Conservation (phyloP, 30 jellyfish, hydroid and myxozoan species). For the Aurelia sp. region DNA sequence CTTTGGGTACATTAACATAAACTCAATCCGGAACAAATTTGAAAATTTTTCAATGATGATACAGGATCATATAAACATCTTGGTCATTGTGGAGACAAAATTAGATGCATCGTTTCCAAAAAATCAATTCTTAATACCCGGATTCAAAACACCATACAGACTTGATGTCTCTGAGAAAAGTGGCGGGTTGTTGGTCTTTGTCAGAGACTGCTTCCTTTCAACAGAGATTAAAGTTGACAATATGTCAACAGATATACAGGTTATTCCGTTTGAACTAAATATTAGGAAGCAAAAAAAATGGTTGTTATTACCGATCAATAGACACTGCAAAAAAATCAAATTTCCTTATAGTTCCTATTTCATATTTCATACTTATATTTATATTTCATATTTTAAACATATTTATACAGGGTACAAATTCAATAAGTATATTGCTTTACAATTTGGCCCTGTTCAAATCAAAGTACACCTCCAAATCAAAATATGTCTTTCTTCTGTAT, state of each 20-base stretch:
- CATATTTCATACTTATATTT: no score
- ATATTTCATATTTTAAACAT: no score
- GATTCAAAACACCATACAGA: conserved; percentile 29
- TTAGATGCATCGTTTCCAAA: conserved; percentile 30
- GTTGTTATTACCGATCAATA: background rate
- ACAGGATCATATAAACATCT: conserved; percentile 10
- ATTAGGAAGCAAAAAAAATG: conserved; percentile 4
- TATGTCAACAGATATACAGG: background rate
- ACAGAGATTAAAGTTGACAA: background rate
- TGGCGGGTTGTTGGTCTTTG: conserved; percentile 25
- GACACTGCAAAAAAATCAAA: no score
- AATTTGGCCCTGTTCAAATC: no score
- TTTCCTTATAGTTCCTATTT: no score
- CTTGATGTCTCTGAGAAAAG: conserved; percentile 24
- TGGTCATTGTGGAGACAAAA: conserved; percentile 49
- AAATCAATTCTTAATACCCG: conserved; percentile 19
- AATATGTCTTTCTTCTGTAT: background rate
- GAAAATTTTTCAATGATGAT: conserved; percentile 17
- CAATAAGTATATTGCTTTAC: no score
- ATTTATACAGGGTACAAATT: no score
- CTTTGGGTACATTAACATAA: conserved; percentile 18
- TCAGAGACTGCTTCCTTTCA: background rate
- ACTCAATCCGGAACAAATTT: conserved; percentile 26
- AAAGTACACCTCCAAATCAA: conserved; percentile 3
- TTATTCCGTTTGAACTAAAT: background rate